Evolutionary conservation across 2,113 vertebrate genomes (phyloP).

Genomic region (Trinectes maculatus): DNA sequence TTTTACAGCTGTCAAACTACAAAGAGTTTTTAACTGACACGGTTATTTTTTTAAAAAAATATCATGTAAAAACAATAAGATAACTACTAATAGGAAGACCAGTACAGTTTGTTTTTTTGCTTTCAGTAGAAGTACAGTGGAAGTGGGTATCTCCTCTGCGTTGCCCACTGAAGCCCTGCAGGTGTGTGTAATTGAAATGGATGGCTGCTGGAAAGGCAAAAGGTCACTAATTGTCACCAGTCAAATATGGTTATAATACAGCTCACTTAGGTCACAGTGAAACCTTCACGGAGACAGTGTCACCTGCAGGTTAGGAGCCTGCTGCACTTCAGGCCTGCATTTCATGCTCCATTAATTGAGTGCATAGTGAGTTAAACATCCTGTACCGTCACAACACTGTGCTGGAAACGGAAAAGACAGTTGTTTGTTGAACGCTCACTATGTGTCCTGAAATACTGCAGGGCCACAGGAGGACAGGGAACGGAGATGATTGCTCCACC

Average conservation of each 20-base stretch:
- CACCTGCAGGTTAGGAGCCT: conserved; percentile 73
- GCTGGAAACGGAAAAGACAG: conserved; percentile 57
- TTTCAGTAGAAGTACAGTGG: conserved; percentile 21
- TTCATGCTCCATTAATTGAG: conserved; percentile 78
- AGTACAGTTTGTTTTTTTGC: not conserved
- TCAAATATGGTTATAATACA: conserved; percentile 79
- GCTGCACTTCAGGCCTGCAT: conserved; percentile 71
- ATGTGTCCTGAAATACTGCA: conserved; percentile 47
- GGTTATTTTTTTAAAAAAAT: too few relatives aligned
- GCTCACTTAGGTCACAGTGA: conserved; percentile 70
- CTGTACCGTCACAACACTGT: conserved; percentile 25
- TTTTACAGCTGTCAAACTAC: too few relatives aligned
- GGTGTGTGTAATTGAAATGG: conserved; percentile 72
- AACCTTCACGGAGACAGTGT: conserved; percentile 59
- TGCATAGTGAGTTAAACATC: conserved; percentile 70
- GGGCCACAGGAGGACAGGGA: not conserved
- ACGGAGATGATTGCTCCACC: conserved; percentile 32
- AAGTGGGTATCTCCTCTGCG: conserved; percentile 23
- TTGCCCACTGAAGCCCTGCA: conserved; percentile 31
- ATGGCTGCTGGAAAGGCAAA: conserved; percentile 75
- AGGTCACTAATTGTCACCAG: conserved; percentile 83
- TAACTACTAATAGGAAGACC: too few relatives aligned
- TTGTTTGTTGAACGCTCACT: conserved; percentile 44
- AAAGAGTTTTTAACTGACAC: too few relatives aligned
- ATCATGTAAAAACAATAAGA: too few relatives aligned